Base-by-base conservation (phyloP, 2,888 invertebrate species). In the Ptychoptera contaminata region DNA sequence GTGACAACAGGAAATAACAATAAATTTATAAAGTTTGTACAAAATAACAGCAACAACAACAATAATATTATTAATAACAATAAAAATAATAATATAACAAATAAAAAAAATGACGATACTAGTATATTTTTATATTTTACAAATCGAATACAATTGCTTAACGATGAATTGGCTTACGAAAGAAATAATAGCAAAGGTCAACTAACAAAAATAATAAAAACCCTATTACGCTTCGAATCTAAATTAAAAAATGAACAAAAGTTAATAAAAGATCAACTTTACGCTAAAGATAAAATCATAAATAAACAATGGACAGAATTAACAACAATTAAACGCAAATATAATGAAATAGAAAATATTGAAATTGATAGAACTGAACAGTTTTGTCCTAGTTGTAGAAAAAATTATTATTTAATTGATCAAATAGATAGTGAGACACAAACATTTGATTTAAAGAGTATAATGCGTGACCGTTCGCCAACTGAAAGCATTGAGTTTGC, bases 241-340 rank as follows among this genome's bases (percentile, higher is more conserved):
- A 65, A 65, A 46, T 53, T 65, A 9, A 63, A 62, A 50, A 56
- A 52, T 37, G 65, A 65, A 50, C 64, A 65, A 57, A 65, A 64
- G 51, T 49, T 57, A 30, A 63, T 63, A 8, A 62, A 62, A 48
- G 57, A 60, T 32, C 58, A 63, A 15, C 53, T 65, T 2, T 50
- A 57, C 46, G 63, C 63, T 31, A 61, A 59, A 47, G 65, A 65
- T 49, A 39, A 36, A 10, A 44, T 47, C 16, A 45, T 50, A 23
- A 50, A 50, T 47, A 45, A 46, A 11, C 46, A 48, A 35, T 45
- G 42, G 37, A 54, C 47, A 1, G 63, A 64, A 46, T 64, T 65
- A 11, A 59, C 60, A 37, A 55, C 57, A 1, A 48, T 65, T 29
- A 56, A 58, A 42, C 58, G 59, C 35, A 58, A 56, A 14, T 47